Evolutionary conservation across 2,888 invertebrate genomes (phyloP).

Genomic region (Lasioglossum lativentre): DNA sequence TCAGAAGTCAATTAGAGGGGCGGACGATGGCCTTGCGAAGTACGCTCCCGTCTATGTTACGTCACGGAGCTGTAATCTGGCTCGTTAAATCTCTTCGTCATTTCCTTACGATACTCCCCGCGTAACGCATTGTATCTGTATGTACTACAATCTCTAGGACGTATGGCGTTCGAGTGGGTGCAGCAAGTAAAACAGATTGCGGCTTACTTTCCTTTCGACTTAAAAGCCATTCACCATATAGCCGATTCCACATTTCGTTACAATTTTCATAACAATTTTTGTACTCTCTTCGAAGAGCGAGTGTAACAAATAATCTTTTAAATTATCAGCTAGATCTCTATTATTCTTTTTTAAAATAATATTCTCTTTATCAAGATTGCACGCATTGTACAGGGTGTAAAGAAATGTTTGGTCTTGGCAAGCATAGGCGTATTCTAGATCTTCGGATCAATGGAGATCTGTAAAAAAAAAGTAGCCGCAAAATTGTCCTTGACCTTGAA

Average conservation of each 20-base stretch:
- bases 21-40: constrained; percentile 50
- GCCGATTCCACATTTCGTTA: background rate
- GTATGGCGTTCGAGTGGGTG: background rate
- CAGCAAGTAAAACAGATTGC: background rate
- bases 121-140: no score
- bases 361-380: background rate
- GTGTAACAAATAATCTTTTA: background rate
- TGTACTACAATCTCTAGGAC: background rate
- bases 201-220: background rate
- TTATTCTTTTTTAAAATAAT: background rate
- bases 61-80: constrained; percentile 40
- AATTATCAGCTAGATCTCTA: background rate
- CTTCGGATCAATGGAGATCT: no score
- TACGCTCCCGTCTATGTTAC: constrained; percentile 36
- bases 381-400: background rate
- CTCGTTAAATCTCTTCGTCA: constrained; percentile 45
- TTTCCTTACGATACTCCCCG: constrained; percentile 39
- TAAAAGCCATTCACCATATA: no score
- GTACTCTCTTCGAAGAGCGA: background rate
- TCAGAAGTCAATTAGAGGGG: constrained; percentile 61
- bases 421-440: no score
- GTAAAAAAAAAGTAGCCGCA: no score
- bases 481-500: no score
- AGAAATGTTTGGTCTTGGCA: no score
- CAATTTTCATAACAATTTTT: background rate